Percentiles rank a stretch among this genome's conserved stretches.
Evolutionary conservation across 2,797 vertebrate genomes (phyloP).

Genomic region (Numenius phaeopus): DNA sequence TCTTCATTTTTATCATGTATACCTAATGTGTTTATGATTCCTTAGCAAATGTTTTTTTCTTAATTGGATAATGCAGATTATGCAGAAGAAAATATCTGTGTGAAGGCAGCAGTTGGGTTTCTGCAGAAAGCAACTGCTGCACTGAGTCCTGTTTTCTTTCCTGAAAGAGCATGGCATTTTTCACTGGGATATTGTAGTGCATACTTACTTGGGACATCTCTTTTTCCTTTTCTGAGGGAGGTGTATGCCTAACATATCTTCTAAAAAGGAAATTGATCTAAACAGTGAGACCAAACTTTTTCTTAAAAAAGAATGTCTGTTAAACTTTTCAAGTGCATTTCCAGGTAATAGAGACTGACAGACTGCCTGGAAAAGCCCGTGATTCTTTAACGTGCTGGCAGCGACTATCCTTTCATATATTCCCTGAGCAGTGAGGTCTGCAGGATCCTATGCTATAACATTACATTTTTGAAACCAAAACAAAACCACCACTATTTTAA

Average conservation of each 20-base stretch:
- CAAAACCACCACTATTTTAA: neutral
- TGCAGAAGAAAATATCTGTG: neutral
- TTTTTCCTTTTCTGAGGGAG: slow-evolving; percentile 9
- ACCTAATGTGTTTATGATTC: neutral
- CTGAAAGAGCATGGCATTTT: neutral
- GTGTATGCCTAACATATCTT: neutral
- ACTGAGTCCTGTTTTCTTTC: neutral
- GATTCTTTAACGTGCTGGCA: neutral
- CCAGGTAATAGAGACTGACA: neutral
- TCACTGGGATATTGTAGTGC: neutral
- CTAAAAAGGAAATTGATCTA: neutral
- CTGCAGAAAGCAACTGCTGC: neutral
- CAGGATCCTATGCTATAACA: neutral
- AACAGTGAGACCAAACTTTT: neutral
- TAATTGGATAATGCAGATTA: neutral
- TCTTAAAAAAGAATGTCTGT: neutral
- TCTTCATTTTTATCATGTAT: neutral
- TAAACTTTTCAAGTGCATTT: slow-evolving; percentile 23
- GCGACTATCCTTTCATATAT: neutral
- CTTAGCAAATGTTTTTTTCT: neutral
- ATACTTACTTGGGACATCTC: neutral
- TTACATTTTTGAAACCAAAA: neutral
- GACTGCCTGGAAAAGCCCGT: neutral
- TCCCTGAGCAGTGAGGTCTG: neutral
- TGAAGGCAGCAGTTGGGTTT: neutral